Conservation (phyloP, 1,140 invertebrate species). For the Formica exsecta region DNA sequence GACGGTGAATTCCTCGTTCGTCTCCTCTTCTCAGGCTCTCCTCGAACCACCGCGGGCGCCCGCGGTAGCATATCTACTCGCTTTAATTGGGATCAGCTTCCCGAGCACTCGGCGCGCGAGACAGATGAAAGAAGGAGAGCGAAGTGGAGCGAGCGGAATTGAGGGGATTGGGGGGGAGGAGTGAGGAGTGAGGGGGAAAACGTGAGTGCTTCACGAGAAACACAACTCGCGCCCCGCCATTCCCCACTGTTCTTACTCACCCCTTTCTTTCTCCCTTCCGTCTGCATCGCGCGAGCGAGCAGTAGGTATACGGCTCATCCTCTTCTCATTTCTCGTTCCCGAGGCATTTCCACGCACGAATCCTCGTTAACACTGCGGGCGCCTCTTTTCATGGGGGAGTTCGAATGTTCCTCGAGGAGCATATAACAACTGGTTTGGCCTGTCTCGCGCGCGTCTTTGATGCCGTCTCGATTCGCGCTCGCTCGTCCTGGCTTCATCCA, state of each 20-base stretch:
- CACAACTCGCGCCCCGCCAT: constrained; percentile 35
- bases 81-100: constrained; percentile 79
- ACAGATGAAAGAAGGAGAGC: constrained; percentile 75
- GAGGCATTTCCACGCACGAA: constrained; percentile 41
- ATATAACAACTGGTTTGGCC: constrained; percentile 61
- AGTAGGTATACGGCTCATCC: not conserved
- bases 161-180: not conserved
- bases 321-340: not conserved
- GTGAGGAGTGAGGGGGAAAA: constrained; percentile 29
- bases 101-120: constrained; percentile 76
- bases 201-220: constrained; percentile 45
- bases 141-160: constrained; percentile 46
- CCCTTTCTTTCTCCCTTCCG: constrained; percentile 8
- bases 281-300: not conserved
- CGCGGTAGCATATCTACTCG: constrained; percentile 77
- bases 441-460: constrained; percentile 54
- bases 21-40: not conserved
- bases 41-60: constrained; percentile 36
- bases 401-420: constrained; percentile 49
- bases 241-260: not conserved
- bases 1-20: constrained; percentile 39
- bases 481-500: not conserved
- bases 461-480: constrained; percentile 26
- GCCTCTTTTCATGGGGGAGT: constrained; percentile 53
- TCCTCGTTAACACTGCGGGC: constrained; percentile 60